Evolutionary conservation across 2,113 vertebrate species (phyloP).

Genomic region (Oostethus manadensis): DNA sequence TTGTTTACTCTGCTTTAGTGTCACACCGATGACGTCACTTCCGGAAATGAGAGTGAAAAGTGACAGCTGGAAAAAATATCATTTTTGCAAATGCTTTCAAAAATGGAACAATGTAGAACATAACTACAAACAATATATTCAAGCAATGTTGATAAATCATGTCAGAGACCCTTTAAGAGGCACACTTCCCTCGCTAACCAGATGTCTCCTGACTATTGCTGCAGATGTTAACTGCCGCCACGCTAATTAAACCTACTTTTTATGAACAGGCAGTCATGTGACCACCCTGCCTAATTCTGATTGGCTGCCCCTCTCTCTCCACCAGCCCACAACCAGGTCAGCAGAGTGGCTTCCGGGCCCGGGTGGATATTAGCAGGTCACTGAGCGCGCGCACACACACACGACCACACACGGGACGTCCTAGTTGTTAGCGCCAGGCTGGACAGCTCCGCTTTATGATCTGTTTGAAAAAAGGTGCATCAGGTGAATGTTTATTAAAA

Average conservation of each 20-base stretch:
- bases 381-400: slow-evolving; percentile 17
- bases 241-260: slow-evolving; percentile 20
- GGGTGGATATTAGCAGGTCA: slow-evolving; percentile 46
- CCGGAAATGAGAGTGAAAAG: too few relatives aligned
- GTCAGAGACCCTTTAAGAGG: too few relatives aligned
- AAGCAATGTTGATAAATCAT: too few relatives aligned
- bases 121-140: too few relatives aligned
- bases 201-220: background rate
- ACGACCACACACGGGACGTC: background rate
- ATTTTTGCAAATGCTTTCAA: too few relatives aligned
- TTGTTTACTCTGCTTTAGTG: too few relatives aligned
- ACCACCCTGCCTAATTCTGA: background rate
- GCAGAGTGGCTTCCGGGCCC: slow-evolving; percentile 49
- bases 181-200: background rate
- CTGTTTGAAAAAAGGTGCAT: too few relatives aligned
- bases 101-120: too few relatives aligned
- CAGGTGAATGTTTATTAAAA: too few relatives aligned
- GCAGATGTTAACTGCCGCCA: slow-evolving; percentile 11
- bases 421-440: background rate
- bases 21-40: too few relatives aligned
- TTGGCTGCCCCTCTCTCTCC: slow-evolving; percentile 11
- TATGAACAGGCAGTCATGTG: slow-evolving; percentile 10
- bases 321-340: slow-evolving; percentile 43
- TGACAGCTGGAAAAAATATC: too few relatives aligned
- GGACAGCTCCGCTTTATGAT: too few relatives aligned